phyloP scores from a whole-genome alignment of 2,797 vertebrate genomes.

The Sandelia bainsii region DNA sequence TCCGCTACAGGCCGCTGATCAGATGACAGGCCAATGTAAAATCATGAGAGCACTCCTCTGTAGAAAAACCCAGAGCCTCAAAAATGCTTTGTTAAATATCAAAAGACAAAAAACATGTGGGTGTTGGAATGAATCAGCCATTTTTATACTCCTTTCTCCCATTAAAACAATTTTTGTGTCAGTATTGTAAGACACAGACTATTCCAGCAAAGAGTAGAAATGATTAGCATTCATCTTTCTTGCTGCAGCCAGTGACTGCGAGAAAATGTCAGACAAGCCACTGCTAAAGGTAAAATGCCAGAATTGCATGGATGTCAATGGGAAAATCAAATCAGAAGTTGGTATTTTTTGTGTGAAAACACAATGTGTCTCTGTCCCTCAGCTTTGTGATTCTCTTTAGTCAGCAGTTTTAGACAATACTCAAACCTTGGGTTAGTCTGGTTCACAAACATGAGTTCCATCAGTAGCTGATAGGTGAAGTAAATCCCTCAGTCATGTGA shows the following conservation, averaged over 20 bases:
- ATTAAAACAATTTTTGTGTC: slow-evolving; percentile 16
- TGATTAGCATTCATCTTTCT: slow-evolving; percentile 57
- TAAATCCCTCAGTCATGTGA: background rate
- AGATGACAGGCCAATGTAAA: slow-evolving; percentile 44
- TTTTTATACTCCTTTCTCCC: slow-evolving; percentile 3
- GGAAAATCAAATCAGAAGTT: slow-evolving; percentile 58
- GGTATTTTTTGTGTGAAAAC: slow-evolving; percentile 50
- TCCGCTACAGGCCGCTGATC: slow-evolving; percentile 39
- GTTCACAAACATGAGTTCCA: slow-evolving; percentile 1
- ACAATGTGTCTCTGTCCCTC: background rate
- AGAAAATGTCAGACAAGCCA: slow-evolving; percentile 67
- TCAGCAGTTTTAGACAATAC: slow-evolving; percentile 1
- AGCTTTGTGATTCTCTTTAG: slow-evolving; percentile 7
- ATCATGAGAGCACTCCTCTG: slow-evolving; percentile 31
- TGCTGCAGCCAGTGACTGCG: slow-evolving; percentile 22
- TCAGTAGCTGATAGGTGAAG: background rate
- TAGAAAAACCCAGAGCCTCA: background rate
- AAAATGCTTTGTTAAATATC: slow-evolving; percentile 12
- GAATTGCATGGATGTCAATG: slow-evolving; percentile 38
- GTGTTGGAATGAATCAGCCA: background rate
- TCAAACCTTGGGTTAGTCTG: background rate
- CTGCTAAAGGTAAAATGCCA: slow-evolving; percentile 57
- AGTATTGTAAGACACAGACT: slow-evolving; percentile 10
- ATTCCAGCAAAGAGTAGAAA: background rate
- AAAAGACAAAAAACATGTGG: background rate